Percentiles rank a stretch among this genome's conserved stretches.
phyloP scores from a whole-genome alignment of 2,113 vertebrate species.

The Equus quagga region DNA sequence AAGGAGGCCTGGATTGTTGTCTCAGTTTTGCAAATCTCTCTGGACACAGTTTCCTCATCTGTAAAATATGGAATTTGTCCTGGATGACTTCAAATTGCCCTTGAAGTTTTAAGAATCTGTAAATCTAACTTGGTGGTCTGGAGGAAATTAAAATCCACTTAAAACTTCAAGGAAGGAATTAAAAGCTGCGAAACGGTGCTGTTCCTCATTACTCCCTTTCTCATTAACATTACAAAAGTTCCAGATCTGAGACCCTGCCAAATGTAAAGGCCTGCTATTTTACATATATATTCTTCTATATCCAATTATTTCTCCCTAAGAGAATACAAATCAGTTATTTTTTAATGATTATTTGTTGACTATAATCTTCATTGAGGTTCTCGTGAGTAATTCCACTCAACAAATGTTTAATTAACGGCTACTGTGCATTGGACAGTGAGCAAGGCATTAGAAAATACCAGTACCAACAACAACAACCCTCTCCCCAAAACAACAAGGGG shows the following conservation, averaged over 20 bases:
- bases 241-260: neutral
- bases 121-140: neutral
- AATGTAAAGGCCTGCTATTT: constrained; percentile 25
- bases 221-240: constrained; percentile 55
- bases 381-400: neutral
- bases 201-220: constrained; percentile 38
- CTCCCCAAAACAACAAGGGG: neutral
- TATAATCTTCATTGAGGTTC: constrained; percentile 15
- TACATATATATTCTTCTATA: neutral
- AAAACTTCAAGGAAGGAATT: neutral
- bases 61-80: neutral
- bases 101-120: neutral
- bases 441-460: neutral
- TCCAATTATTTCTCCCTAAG: constrained; percentile 46
- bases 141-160: constrained; percentile 51
- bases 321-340: neutral
- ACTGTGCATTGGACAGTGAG: neutral
- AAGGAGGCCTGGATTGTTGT: neutral
- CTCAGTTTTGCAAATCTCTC: neutral
- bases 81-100: neutral
- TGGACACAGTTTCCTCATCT: constrained; percentile 27
- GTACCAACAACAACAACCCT: neutral
- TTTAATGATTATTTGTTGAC: constrained; percentile 52
- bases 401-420: constrained; percentile 52
- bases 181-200: constrained; percentile 2